Evolutionary conservation across 2,797 vertebrate species (phyloP), one percentile per base, ranked within the genome.

Genomic region (Darevskia mixta): DNA sequence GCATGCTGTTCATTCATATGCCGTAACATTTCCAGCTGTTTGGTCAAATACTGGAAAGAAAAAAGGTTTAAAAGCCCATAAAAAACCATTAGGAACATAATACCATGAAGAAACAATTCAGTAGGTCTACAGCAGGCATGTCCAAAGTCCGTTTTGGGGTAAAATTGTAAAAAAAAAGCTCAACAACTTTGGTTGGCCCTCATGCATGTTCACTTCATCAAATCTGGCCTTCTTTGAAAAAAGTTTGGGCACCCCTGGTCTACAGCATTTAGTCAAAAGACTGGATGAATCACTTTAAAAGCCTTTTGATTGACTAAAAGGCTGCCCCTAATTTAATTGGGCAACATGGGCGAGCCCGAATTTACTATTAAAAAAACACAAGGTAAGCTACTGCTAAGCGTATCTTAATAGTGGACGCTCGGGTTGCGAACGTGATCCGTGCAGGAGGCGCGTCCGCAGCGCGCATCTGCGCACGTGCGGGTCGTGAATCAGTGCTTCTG

Each of bases 1-100:
- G 98, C 98, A 0, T 99, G 98, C 96, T 99, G 99, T 91, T 99
- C 99, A 0, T 99, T 99, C 97, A 99, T 98, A 35, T 98, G 98
- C 81, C 99, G 94, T 90, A 99, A 83, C 90, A 97, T 98, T 90
- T 99, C 99, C 93, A 99, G 95, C 94, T 99, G 99, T 95, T 99
- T 99, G 95, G 98, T 98, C 94, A 99, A 96, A 93, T 99, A 99
- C 99, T 99, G 93, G 83, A 58, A 78, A 78, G 35, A 87, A 43
- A 45, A 78, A 86, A 77, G 77, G 77, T 38, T 38, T 5, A 69
- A 71, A 90, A 88, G 38, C 67, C 87, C 0, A 35, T 88, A 89
- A 93, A 92, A 92, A 91, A 92, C 11, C n/a, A 66, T 64, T 17
- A 23, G 77, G 25, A 73, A 73, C 29, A 73, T 18, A 41, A 32